Evolutionary conservation across 2,113 vertebrate species (phyloP), one percentile per base, ranked within the genome.

Genomic region (Rhea americana): DNA sequence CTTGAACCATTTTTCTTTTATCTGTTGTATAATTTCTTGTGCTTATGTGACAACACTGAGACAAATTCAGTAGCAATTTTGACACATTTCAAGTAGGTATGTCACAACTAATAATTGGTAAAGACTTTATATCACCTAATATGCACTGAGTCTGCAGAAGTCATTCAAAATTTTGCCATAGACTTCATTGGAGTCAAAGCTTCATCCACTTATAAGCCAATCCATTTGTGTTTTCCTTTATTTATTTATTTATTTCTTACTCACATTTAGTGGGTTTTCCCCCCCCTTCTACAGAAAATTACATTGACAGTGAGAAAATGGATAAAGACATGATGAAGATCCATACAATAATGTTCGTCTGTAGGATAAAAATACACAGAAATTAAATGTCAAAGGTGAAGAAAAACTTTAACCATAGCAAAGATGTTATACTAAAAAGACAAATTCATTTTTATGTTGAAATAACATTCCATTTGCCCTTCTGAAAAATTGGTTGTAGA

Each of bases 361-460:
- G 22, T 59, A 67, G 11, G 39, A 85, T 70, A 91, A 41, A 94
- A 51, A n/a, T 70, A 68, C n/a, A n/a, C 20, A 79, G 56, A 70
- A 85, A 53, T 37, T 37, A 43, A 80, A 51, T 78, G 81, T 85
- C 51, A 66, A 61, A 79, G 28, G 61, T 56, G 55, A 93, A 93
- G 62, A 73, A 90, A 91, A 84, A 58, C 43, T 65, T 87, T 79
- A 89, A 61, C 56, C 11, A 6, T 45, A 72, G 26, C 41, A 56
- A 68, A 43, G 16, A 15, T 50, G 72, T 81, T 94, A 85, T 83
- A 77, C 89, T 75, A 32, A 18, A 35, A 89, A 89, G 94, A 87
- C 75, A 90, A 91, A 78, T 20, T 62, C 13, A 63, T 82, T 88
- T 90, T 93, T 94, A 70, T 63, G 43, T 82, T 47, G 20, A 75